These are phyloP conservation scores for Elgaria multicarinata DNA, from an alignment of 2,113 vertebrate species.

Conservation along the genomic window DNA sequence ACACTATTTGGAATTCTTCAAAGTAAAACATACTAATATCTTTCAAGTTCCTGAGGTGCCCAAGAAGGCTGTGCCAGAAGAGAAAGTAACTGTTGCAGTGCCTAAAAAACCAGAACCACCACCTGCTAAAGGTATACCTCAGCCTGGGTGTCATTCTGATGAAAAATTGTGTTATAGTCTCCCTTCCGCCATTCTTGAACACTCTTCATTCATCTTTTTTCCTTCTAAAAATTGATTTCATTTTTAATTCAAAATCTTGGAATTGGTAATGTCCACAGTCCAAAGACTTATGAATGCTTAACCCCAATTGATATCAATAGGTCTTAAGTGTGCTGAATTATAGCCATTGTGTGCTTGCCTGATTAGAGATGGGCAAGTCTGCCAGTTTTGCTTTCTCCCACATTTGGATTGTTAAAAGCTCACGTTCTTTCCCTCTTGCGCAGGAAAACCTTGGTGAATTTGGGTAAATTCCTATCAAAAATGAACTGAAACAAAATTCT, in stretches of 20 bases:
- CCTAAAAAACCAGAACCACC: constrained; percentile 54
- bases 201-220: neutral
- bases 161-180: neutral
- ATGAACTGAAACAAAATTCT: no score
- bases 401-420: no score
- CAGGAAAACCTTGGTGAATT: no score
- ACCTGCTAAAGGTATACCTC: constrained; percentile 50
- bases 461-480: no score
- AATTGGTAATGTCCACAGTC: neutral
- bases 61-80: constrained; percentile 72
- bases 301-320: neutral
- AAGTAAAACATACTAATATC: constrained; percentile 68
- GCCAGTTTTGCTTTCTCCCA: neutral
- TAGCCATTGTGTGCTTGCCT: no score
- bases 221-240: neutral
- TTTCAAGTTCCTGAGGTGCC: constrained; percentile 76
- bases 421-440: no score
- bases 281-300: neutral
- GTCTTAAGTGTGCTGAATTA: neutral
- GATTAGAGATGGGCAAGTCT: neutral
- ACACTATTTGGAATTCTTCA: constrained; percentile 17
- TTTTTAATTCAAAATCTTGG: neutral
- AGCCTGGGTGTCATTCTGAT: constrained; percentile 33
- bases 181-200: neutral
- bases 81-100: constrained; percentile 45